Evolutionary conservation across 37 sponge, comb jelly and placozoan species (phyloP), one percentile per base, ranked within the genome.

Genomic region (Ephydatia muelleri): DNA sequence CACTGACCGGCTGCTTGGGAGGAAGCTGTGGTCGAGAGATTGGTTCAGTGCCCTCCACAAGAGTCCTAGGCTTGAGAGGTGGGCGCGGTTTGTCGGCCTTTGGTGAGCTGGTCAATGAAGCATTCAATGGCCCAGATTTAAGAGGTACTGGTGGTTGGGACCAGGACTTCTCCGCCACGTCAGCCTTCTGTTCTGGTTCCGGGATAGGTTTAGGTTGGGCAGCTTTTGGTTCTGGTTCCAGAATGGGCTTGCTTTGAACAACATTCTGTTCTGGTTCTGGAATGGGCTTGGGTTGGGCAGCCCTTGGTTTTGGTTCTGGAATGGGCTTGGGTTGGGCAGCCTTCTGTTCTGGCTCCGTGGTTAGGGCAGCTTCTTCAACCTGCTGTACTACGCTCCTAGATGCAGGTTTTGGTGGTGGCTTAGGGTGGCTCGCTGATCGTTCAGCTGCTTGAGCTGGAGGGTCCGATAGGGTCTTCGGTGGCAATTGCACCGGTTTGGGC

Each of bases 21-120:
- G 80, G 65, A 25, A 73, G 72, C 4, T 70, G 23, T 12, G 25
- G 47, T 29, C 77, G 82, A 29, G 71, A 57, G n/a, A 70, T 22
- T 37, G 31, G 21, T 2, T 32, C 72, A 43, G 40, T 36, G 33
- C 68, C 75, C 67, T 76, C 11, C 80, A 71, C 32, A 13, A 28
- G 25, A n/a, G 29, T 19, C 72, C 25, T 75, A 4, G 83, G 75
- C 25, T 21, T 16, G 16, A 75, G 75, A 31, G 75, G 75, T 25
- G 6, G 74, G 19, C 29, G 75, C 2, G 33, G 22, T 2, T 9
- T 75, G 23, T 74, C n/a, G 32, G 29, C 1, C 34, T 22, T 57
- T 1, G 57, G 19, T 57, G 9, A 14, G 1, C 16, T 14, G 9
- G 57, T 57, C 16, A 11, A 11, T 57, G n/a, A n/a, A n/a, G 57